Percentiles rank a stretch among this genome's conserved stretches.
These are phyloP conservation scores for Falco naumanni DNA, from an alignment of 2,797 vertebrate genomes.

Conservation along the genomic window DNA sequence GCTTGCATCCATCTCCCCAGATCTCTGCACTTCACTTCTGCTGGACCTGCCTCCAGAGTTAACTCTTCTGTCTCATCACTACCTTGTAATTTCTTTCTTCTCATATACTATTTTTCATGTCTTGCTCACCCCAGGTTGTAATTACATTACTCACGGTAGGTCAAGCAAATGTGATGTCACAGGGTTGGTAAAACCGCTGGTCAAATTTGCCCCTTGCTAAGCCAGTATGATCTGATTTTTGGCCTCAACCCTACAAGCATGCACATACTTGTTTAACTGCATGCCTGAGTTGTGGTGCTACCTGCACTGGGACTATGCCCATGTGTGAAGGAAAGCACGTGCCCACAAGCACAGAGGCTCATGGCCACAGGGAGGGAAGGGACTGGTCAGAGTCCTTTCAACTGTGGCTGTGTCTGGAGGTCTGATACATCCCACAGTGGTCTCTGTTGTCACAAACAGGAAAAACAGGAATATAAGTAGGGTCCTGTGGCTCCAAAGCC, in stretches of 20 bases:
- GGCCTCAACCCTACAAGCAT: conserved; percentile 19
- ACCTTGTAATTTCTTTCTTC: neutral
- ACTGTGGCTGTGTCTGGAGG: neutral
- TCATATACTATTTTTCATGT: neutral
- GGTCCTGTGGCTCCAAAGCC: neutral
- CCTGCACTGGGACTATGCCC: neutral
- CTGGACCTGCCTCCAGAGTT: neutral
- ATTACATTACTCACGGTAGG: conserved; percentile 48
- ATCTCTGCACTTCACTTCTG: neutral
- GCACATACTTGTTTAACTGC: conserved; percentile 50
- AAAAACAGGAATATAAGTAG: neutral
- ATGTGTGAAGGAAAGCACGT: conserved; percentile 38
- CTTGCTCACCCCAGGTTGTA: neutral
- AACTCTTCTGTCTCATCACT: neutral
- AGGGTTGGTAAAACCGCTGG: neutral
- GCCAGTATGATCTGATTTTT: conserved; percentile 61
- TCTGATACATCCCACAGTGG: neutral
- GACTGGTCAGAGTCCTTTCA: neutral
- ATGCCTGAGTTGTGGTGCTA: neutral
- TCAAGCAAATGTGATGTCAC: conserved; percentile 46
- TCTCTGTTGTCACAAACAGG: neutral
- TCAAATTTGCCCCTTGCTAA: conserved; percentile 38
- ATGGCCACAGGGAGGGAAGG: neutral
- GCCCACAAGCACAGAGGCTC: neutral
- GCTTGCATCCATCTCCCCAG: neutral